Conservation (phyloP, 1,140 invertebrate species). For the Euura saliciscinereae region DNA sequence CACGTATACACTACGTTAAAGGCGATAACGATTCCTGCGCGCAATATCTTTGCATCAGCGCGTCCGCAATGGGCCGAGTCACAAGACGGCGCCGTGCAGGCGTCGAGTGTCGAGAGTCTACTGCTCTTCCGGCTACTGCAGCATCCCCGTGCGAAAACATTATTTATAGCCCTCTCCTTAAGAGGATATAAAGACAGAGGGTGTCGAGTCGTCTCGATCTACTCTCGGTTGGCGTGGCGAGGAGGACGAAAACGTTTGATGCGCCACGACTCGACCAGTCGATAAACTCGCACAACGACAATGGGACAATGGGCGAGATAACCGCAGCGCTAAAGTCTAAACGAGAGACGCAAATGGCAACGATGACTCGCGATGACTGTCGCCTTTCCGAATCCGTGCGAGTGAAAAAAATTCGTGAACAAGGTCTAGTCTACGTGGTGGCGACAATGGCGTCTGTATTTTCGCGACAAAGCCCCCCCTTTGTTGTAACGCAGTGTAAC, state of each 20-base stretch:
- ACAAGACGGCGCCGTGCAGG: neutral
- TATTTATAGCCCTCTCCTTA: neutral
- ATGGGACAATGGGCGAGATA: too few species aligned
- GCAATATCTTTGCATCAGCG: constrained; percentile 4
- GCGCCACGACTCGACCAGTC: too few species aligned
- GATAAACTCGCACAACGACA: neutral
- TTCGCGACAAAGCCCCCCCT: too few species aligned
- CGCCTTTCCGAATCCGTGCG: too few species aligned
- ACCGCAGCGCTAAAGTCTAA: too few species aligned
- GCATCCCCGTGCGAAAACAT: neutral
- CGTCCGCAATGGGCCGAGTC: neutral
- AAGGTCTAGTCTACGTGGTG: too few species aligned
- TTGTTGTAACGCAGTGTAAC: too few species aligned
- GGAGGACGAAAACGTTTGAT: too few species aligned
- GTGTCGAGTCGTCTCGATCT: neutral
- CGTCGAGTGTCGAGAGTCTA: neutral
- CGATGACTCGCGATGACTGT: too few species aligned
- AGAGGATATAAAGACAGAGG: neutral
- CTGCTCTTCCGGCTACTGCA: neutral
- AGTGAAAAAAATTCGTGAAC: too few species aligned
- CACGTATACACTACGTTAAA: neutral
- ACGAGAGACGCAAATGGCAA: too few species aligned
- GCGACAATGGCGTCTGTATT: too few species aligned
- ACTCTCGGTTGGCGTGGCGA: neutral
- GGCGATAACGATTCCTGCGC: constrained; percentile 3